Conservation (phyloP, 2,888 invertebrate species). For the Sympetrum striolatum region DNA sequence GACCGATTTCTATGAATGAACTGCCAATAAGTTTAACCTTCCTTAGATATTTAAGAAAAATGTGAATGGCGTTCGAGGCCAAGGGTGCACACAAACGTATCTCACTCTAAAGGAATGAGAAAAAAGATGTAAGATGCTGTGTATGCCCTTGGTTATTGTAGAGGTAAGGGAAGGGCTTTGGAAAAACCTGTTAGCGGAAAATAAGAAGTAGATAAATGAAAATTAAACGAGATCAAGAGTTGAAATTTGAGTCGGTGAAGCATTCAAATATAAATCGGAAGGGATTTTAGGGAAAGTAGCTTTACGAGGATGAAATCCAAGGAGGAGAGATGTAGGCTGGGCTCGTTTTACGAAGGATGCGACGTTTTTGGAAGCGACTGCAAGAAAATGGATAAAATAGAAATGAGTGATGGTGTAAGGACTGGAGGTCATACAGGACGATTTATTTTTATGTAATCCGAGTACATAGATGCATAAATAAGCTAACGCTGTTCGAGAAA, state of each 20-base stretch:
- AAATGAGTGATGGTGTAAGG: not conserved
- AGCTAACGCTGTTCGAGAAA: too few species aligned
- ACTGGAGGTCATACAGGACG: not conserved
- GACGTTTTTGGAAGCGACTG: not conserved
- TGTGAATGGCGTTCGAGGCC: not conserved
- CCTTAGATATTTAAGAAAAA: too few species aligned
- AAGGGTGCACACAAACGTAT: not conserved
- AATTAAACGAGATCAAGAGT: not conserved
- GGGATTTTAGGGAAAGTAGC: not conserved
- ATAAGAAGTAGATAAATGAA: not conserved
- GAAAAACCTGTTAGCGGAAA: not conserved
- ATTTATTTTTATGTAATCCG: not conserved
- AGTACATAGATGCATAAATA: too few species aligned
- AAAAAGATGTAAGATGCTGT: not conserved
- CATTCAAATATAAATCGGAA: not conserved
- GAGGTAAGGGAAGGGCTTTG: not conserved
- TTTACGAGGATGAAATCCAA: not conserved
- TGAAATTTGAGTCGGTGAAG: not conserved
- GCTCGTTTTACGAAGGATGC: not conserved
- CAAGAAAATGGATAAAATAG: not conserved
- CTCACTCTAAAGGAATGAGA: not conserved
- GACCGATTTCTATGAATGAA: too few species aligned
- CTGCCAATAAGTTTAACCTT: too few species aligned
- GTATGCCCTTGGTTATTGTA: too few species aligned
- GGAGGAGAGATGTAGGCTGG: not conserved